Evolutionary conservation across 2,888 invertebrate species (phyloP).

Genomic region (Cremastinae sp.): DNA sequence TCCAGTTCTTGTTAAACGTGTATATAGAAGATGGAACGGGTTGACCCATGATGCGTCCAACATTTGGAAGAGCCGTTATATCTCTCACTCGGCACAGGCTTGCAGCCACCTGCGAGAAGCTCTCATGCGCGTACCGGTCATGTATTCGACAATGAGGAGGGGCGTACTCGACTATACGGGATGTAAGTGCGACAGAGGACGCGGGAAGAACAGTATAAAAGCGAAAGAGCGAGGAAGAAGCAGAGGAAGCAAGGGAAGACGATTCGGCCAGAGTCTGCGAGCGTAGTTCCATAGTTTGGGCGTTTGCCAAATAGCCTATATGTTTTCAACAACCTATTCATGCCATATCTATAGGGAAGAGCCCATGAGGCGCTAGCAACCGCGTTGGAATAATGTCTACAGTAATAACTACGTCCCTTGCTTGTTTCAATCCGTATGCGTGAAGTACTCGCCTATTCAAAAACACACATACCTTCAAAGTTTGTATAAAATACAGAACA

Average conservation of each 20-base stretch:
- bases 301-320: conserved; percentile 72
- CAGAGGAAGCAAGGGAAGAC: conserved; percentile 30
- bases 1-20: not conserved
- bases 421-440: not conserved
- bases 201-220: conserved; percentile 1
- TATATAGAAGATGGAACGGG: not conserved
- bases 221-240: conserved; percentile 18
- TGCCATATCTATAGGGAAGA: conserved; percentile 46
- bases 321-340: conserved; percentile 57
- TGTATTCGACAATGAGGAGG: conserved; percentile 63
- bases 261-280: conserved; percentile 49
- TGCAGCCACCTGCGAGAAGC: conserved; percentile 51
- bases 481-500: no score
- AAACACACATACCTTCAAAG: no score
- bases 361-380: not conserved
- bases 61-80: conserved; percentile 31
- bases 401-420: conserved; percentile 13
- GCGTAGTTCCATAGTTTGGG: conserved; percentile 68
- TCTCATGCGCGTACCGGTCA: conserved; percentile 54
- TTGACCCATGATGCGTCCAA: conserved; percentile 35
- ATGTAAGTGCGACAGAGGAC: not conserved
- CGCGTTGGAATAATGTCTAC: not conserved
- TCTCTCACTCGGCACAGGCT: conserved; percentile 43
- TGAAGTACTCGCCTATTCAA: no score
- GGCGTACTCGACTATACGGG: conserved; percentile 42